Conservation (phyloP, 2,113 vertebrate species). For the cattle (Bos taurus) region ARS-UCD2.0 NC_037328.1:18693001-18693500, state of each 20-base stretch:
- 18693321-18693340: background rate
- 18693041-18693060: background rate
- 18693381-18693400: background rate
- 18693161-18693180: background rate
- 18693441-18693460: background rate
- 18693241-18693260: background rate
- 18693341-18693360: background rate
- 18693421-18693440: background rate
- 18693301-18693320: background rate
- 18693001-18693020: background rate
- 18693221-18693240: background rate
- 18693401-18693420: background rate
- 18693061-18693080: background rate
- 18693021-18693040: background rate
- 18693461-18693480: background rate
- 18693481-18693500: background rate
- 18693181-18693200: background rate
- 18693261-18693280: background rate
- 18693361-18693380: background rate
- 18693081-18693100: background rate
- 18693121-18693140: background rate
- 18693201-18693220: background rate
- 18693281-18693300: background rate
- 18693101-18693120: background rate
- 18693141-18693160: background rate